Evolutionary conservation across 2,113 vertebrate genomes (phyloP).

Genomic region (Boulengerochromis microlepis): DNA sequence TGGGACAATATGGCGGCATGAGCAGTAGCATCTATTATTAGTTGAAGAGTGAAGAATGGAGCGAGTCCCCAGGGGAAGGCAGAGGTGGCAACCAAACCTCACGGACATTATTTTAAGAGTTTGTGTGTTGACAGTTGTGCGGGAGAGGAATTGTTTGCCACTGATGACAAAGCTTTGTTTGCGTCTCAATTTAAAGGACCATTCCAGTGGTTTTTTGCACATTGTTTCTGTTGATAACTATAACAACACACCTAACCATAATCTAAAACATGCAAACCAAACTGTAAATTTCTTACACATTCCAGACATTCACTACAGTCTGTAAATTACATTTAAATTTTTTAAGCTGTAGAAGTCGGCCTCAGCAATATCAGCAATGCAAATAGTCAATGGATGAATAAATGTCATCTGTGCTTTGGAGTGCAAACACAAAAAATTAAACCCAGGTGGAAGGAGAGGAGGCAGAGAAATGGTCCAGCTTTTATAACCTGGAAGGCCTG

Average conservation of each 20-base stretch:
- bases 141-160: constrained; percentile 11
- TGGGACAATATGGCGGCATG: constrained; percentile 2
- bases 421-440: neutral
- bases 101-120: constrained; percentile 35
- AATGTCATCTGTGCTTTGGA: neutral
- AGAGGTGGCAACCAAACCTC: neutral
- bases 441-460: neutral
- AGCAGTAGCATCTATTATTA: constrained; percentile 33
- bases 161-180: neutral
- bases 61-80: neutral
- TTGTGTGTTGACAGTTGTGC: constrained; percentile 33
- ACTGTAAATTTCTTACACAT: neutral
- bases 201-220: neutral
- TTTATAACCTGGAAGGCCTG: neutral
- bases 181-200: neutral
- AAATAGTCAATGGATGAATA: neutral
- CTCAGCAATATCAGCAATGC: neutral
- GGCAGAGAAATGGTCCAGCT: neutral
- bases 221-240: neutral
- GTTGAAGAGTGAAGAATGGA: constrained; percentile 4
- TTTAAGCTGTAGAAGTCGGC: neutral
- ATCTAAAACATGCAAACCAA: neutral
- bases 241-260: neutral
- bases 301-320: neutral
- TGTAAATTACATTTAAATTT: neutral